Conservation (phyloP, 2,888 invertebrate species). For the Zygogramma bicolorata region DNA sequence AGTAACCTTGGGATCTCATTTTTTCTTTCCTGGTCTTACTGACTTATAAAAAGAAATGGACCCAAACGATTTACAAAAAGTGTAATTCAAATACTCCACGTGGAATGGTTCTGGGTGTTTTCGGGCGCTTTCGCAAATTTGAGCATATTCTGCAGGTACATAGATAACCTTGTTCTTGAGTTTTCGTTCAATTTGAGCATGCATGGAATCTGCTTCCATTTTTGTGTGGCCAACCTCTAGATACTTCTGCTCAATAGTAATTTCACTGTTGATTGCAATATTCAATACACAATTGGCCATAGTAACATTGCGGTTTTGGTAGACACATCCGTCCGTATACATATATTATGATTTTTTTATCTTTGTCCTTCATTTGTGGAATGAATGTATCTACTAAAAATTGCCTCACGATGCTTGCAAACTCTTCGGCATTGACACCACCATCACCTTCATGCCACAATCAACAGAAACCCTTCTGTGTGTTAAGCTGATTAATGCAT, state of each 20-base stretch:
- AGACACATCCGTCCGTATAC: slow-evolving; percentile 35
- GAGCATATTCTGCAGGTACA: slow-evolving; percentile 44
- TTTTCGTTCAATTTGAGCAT: slow-evolving; percentile 48
- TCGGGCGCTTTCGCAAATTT: slow-evolving; percentile 39
- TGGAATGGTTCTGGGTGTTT: slow-evolving; percentile 31
- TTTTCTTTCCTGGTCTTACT: slow-evolving; percentile 1
- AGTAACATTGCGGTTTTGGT: slow-evolving; percentile 38
- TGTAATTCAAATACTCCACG: slow-evolving; percentile 1
- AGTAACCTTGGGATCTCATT: slow-evolving; percentile 36
- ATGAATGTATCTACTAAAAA: not conserved
- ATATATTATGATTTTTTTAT: too few species aligned
- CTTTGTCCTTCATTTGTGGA: not conserved
- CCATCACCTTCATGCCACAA: slow-evolving; percentile 20
- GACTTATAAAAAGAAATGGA: slow-evolving; percentile 5
- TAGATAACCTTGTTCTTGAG: slow-evolving; percentile 34
- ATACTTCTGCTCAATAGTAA: slow-evolving; percentile 52
- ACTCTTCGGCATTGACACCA: slow-evolving; percentile 1
- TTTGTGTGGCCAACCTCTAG: slow-evolving; percentile 54
- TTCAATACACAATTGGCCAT: slow-evolving; percentile 51
- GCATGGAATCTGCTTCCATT: slow-evolving; percentile 54
- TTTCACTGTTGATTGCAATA: slow-evolving; percentile 35
- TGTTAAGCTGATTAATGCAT: slow-evolving; percentile 45
- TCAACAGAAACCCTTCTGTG: slow-evolving; percentile 37
- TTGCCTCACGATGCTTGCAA: not conserved
- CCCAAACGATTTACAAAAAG: not conserved